Conservation (phyloP, 2,797 vertebrate genomes). For the Paramormyrops hopkinsi region DNA sequence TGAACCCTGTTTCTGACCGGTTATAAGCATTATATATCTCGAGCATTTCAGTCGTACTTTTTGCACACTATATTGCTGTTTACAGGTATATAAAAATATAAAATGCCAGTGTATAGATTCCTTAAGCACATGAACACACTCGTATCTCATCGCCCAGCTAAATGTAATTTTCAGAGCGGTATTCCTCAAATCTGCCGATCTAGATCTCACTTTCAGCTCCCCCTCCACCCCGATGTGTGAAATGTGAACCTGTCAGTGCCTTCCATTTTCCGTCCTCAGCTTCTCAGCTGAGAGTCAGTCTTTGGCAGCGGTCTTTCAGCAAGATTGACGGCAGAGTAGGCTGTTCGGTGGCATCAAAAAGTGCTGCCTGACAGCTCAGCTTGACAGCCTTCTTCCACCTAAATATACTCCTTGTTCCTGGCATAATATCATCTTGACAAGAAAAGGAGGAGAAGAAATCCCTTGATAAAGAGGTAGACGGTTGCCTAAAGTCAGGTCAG, state of each 20-base stretch:
- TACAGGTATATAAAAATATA: neutral
- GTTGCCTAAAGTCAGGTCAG: constrained; percentile 16
- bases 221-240: constrained; percentile 28
- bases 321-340: constrained; percentile 57
- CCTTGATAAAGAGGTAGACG: constrained; percentile 25
- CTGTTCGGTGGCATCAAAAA: constrained; percentile 59
- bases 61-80: neutral
- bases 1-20: neutral
- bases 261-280: constrained; percentile 36
- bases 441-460: constrained; percentile 36
- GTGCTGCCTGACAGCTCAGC: constrained; percentile 59
- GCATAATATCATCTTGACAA: constrained; percentile 60
- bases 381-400: constrained; percentile 61
- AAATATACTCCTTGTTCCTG: constrained; percentile 59
- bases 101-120: neutral
- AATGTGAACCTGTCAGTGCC: constrained; percentile 44
- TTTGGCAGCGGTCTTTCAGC: constrained; percentile 53
- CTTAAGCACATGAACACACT: neutral
- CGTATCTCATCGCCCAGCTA: neutral
- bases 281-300: constrained; percentile 53
- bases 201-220: neutral
- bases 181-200: constrained; percentile 17
- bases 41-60: neutral
- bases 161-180: constrained; percentile 19
- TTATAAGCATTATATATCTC: neutral